Evolutionary conservation across 2,113 vertebrate genomes (phyloP).

Genomic region (Carettochelys insculpta): DNA sequence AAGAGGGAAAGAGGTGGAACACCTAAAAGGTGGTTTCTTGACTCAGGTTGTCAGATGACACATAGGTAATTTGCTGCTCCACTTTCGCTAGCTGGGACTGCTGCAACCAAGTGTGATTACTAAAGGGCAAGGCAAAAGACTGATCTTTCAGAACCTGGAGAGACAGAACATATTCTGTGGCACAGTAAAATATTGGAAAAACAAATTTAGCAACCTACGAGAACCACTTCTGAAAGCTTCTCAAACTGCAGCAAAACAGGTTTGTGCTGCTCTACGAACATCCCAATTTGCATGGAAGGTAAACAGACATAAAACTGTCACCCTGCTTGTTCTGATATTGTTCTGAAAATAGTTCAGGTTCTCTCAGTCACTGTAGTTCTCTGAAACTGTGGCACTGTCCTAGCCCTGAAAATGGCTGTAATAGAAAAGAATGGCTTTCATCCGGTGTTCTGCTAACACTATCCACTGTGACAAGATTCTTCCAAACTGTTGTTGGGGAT

Average conservation of each 20-base stretch:
- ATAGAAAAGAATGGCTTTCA: conserved; percentile 35
- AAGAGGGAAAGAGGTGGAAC: neutral
- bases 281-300: conserved; percentile 41
- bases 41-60: neutral
- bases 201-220: conserved; percentile 47
- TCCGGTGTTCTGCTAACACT: neutral
- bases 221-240: conserved; percentile 58
- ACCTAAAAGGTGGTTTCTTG: neutral
- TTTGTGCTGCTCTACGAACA: conserved; percentile 24
- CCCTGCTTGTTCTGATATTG: conserved; percentile 17
- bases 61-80: neutral
- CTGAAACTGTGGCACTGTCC: neutral
- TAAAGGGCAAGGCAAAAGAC: neutral
- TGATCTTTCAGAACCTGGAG: conserved; percentile 1
- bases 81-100: neutral
- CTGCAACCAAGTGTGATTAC: neutral
- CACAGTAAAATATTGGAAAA: conserved; percentile 51
- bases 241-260: conserved; percentile 39
- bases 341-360: conserved; percentile 51
- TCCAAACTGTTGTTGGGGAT: conserved; percentile 18
- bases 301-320: neutral
- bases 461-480: neutral
- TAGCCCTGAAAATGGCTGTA: conserved; percentile 8
- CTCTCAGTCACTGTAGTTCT: neutral
- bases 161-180: conserved; percentile 50